These are phyloP conservation scores for Trididemnum clinides DNA, from an alignment of 23 tunicate species.

Conservation along the genomic window DNA sequence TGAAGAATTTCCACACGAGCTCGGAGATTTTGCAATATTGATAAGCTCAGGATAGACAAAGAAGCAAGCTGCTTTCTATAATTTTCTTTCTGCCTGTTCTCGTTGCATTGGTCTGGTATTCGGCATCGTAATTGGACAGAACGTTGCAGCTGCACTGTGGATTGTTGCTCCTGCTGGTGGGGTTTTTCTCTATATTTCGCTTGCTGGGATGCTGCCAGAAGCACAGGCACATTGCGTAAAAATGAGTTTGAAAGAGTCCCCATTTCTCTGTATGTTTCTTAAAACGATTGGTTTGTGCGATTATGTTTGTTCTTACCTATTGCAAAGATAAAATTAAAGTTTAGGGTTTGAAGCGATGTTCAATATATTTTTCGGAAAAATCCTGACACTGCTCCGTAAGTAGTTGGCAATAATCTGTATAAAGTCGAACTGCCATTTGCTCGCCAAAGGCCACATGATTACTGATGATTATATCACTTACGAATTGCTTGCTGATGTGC, in stretches of 20 bases:
- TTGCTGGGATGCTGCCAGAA: slow-evolving; percentile 81
- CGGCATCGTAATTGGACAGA: slow-evolving; percentile 74
- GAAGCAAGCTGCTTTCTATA: slow-evolving; percentile 84
- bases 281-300: slow-evolving; percentile 44
- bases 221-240: slow-evolving; percentile 30
- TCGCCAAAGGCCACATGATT: no score
- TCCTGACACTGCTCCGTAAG: no score
- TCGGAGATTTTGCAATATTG: slow-evolving; percentile 65
- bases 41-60: slow-evolving; percentile 78
- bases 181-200: slow-evolving; percentile 73
- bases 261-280: slow-evolving; percentile 46
- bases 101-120: slow-evolving; percentile 79
- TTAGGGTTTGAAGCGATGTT: no score
- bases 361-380: no score
- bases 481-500: no score
- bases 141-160: slow-evolving; percentile 62
- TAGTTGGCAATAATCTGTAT: no score
- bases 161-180: slow-evolving; percentile 75
- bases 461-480: no score
- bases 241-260: slow-evolving; percentile 2
- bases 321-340: slow-evolving; percentile 43
- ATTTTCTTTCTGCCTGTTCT: slow-evolving; percentile 83
- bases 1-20: slow-evolving; percentile 74
- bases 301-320: slow-evolving; percentile 57
- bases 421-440: no score